Base-by-base conservation (phyloP, 2,113 vertebrate genomes). In the Delphinapterus leucas region DNA sequence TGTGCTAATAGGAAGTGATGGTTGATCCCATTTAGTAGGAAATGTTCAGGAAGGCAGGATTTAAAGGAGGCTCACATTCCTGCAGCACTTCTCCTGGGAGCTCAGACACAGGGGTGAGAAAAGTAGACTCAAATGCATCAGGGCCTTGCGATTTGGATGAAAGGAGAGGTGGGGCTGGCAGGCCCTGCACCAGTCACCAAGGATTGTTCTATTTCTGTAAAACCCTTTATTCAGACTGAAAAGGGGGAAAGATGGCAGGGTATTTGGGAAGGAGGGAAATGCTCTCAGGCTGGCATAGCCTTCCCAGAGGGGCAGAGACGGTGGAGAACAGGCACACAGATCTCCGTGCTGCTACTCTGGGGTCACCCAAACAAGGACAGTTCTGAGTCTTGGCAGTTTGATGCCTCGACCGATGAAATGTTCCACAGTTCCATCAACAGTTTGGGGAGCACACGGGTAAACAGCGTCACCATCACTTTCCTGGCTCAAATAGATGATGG, bases 1-100 rank as follows among this genome's bases (percentile, higher is more conserved):
- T 98, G 98, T 98, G 95, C 98, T 98, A 98, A 98, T 98, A 98
- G 97, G 98, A 99, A 98, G 98, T 98, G 98, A 98, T 97, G 98
- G 97, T 83, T 97, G 97, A 97, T 98, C 98, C 98, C 97, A 98
- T 98, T 98, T 98, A 97, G 88, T 65, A 44, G 93, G 96, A 98
- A 88, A 95, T 82, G 96, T 95, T 95, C 97, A 73, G 97, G 1
- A 0, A 92, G 71, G 92, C 95, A 97, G 89, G 96, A 97, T 97
- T 95, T 97, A 92, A 95, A 95, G 83, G 93, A 98, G 94, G 97
- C 94, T 98, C 89, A 95, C 87, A 53, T 98, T 97, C 97, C 90
- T 81, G 8, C 21, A 13, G 96, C 65, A 71, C 91, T 97, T 97
- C 98, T 98, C 97, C 81, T 85, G 97, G 93, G 97, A 97, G 84